Percentiles rank a stretch among this genome's conserved stretches.
Evolutionary conservation across 2,888 invertebrate species (phyloP).

Genomic region (Dynastes grantii): DNA sequence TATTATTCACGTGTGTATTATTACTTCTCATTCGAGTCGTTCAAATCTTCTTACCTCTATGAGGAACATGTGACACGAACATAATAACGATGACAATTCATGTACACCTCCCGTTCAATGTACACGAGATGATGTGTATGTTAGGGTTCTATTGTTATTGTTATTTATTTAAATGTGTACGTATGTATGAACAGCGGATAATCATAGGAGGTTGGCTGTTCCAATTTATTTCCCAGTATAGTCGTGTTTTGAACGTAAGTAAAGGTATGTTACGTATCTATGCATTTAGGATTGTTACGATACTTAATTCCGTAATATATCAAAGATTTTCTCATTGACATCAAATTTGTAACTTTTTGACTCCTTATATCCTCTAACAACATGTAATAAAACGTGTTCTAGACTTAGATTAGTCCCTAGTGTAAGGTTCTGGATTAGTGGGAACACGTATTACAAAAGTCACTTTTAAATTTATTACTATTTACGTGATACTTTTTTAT

Average conservation of each 20-base stretch:
- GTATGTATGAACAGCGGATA: slow-evolving; percentile 7
- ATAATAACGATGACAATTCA: not conserved
- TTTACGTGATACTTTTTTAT: too few relatives aligned
- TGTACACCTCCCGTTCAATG: slow-evolving; percentile 38
- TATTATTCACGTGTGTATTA: slow-evolving; percentile 38
- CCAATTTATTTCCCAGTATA: slow-evolving; percentile 3
- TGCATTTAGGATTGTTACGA: too few relatives aligned
- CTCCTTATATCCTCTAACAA: too few relatives aligned
- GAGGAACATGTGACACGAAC: slow-evolving; percentile 18
- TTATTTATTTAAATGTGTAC: slow-evolving; percentile 38
- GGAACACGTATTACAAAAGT: too few relatives aligned
- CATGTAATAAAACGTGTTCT: too few relatives aligned
- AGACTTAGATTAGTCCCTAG: too few relatives aligned
- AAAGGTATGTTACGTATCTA: not conserved
- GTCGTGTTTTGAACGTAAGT: slow-evolving; percentile 2
- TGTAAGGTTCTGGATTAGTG: too few relatives aligned
- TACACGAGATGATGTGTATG: not conserved
- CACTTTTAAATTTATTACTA: too few relatives aligned
- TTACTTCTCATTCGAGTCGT: slow-evolving; percentile 28
- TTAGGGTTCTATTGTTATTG: slow-evolving; percentile 33
- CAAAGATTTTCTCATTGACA: too few relatives aligned
- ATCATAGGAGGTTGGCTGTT: slow-evolving; percentile 3
- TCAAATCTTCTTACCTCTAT: slow-evolving; percentile 40
- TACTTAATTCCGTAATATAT: too few relatives aligned
- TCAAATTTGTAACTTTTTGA: too few relatives aligned